Percentiles rank a stretch among this genome's conserved stretches.
phyloP scores from a whole-genome alignment of 2,797 vertebrate genomes.

The Smutsia temminckii region DNA sequence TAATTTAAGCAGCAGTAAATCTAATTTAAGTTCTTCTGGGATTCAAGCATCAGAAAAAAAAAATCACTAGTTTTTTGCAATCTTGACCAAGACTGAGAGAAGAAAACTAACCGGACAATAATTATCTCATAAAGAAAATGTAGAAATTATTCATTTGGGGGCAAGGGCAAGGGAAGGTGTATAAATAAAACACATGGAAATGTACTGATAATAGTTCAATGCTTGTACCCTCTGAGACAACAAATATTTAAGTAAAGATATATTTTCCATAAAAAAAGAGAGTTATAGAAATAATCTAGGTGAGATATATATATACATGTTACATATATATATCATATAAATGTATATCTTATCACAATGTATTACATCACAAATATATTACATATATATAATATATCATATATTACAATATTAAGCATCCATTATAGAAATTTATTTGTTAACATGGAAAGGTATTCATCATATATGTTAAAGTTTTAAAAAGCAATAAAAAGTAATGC shows the following conservation, averaged over 20 bases:
- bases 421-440: background rate
- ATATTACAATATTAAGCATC: background rate
- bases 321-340: too few relatives aligned
- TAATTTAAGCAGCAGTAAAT: background rate
- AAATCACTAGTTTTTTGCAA: background rate
- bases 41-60: background rate
- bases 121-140: background rate
- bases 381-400: too few relatives aligned
- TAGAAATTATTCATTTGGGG: background rate
- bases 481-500: background rate
- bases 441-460: background rate
- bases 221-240: background rate
- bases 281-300: background rate
- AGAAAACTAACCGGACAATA: background rate
- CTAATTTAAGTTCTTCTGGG: background rate
- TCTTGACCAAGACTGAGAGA: background rate
- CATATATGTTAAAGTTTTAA: background rate
- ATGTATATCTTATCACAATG: too few relatives aligned
- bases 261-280: background rate
- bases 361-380: too few relatives aligned
- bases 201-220: background rate
- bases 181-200: background rate
- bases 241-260: background rate
- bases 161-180: accelerated
- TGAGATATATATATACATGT: background rate